A percentile compares a stretch with the other conserved stretches of the same genome.
These are phyloP conservation scores for Teleopsis dalmanni DNA, from an alignment of 1,140 invertebrate species.

Conservation along the genomic window DNA sequence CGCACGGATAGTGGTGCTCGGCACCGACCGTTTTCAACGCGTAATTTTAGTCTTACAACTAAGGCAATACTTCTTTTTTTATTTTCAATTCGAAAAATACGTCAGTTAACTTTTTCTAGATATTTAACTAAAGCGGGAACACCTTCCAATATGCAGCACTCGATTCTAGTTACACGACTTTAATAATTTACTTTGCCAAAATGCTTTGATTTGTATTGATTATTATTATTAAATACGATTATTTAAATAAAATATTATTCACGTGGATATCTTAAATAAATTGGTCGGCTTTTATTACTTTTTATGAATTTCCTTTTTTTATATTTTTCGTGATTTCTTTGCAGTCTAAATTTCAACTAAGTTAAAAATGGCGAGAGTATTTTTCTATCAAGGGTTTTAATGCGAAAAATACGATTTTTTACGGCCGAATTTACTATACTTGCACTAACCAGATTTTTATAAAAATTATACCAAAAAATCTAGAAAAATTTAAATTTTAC, in stretches of 20 bases:
- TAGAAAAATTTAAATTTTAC: slow-evolving; percentile 22
- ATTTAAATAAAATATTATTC: slow-evolving; percentile 1
- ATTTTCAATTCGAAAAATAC: no score
- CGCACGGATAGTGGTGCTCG: neutral
- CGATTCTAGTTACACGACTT: no score
- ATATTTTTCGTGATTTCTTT: slow-evolving; percentile 9
- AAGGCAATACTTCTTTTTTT: neutral
- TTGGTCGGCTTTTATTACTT: slow-evolving; percentile 3
- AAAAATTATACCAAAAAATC: slow-evolving; percentile 26
- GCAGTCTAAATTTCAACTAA: slow-evolving; percentile 17
- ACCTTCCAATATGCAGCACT: no score
- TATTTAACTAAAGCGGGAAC: no score
- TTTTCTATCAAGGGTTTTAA: slow-evolving; percentile 10
- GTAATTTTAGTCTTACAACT: neutral
- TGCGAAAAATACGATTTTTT: slow-evolving; percentile 16
- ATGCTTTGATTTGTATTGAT: slow-evolving; percentile 16
- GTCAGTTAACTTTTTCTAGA: no score
- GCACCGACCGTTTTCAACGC: neutral
- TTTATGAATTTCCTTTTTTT: slow-evolving; percentile 7
- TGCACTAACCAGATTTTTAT: slow-evolving; percentile 27
- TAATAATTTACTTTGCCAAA: no score
- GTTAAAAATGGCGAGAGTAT: slow-evolving; percentile 43
- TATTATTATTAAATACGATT: slow-evolving; percentile 18
- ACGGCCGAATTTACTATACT: slow-evolving; percentile 16
- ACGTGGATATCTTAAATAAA: slow-evolving; percentile 10